phyloP scores from a whole-genome alignment of 2,888 invertebrate genomes.

The Himalopsyche kuldschensis region DNA sequence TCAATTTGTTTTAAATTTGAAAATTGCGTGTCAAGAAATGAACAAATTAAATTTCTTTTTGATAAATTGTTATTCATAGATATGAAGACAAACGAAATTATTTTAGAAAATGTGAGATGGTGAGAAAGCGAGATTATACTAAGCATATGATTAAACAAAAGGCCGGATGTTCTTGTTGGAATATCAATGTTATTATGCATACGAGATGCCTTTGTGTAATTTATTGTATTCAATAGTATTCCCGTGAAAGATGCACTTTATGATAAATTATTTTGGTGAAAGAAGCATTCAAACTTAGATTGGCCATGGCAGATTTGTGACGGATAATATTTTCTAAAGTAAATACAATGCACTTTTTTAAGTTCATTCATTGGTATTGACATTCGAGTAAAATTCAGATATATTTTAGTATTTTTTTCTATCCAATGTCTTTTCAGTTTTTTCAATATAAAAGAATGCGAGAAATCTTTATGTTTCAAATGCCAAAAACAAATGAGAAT shows the following conservation, averaged over 20 bases:
- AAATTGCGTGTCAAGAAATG: too few relatives aligned
- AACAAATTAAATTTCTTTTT: too few relatives aligned
- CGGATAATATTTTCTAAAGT: not conserved
- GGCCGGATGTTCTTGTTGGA: not conserved
- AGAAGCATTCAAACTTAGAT: not conserved
- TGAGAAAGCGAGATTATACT: not conserved
- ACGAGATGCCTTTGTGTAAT: not conserved
- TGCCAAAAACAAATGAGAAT: too few relatives aligned
- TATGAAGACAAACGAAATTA: not conserved
- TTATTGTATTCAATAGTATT: not conserved
- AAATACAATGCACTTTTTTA: not conserved
- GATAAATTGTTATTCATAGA: not conserved
- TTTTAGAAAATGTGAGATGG: not conserved
- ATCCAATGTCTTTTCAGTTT: too few relatives aligned
- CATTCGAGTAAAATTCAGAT: not conserved
- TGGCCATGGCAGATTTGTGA: not conserved
- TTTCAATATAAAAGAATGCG: too few relatives aligned
- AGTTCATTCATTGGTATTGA: not conserved
- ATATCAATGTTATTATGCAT: not conserved
- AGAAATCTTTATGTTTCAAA: too few relatives aligned
- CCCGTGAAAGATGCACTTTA: not conserved
- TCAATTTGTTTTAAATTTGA: too few relatives aligned
- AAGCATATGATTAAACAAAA: not conserved
- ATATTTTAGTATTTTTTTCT: too few relatives aligned
- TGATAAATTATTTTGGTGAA: not conserved